Base-by-base conservation (phyloP, 2,888 invertebrate genomes). In the Didymodactylos carnosus region DNA sequence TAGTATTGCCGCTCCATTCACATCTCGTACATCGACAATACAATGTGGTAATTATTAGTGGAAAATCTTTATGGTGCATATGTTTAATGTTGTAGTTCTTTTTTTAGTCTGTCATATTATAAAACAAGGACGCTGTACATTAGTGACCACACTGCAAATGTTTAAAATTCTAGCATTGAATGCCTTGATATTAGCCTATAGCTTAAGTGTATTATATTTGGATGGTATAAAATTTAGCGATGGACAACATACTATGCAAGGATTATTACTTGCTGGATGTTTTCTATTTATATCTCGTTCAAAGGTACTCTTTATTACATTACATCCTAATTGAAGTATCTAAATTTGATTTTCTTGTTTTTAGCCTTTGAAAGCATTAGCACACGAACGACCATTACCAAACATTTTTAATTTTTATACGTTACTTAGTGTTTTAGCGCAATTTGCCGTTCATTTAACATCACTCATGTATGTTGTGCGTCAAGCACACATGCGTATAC, bases 61-160 rank as follows among this genome's bases (percentile, higher is more conserved):
- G n/a, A n/a, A n/a, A n/a, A n/a, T n/a, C n/a, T n/a, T n/a, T n/a
- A n/a, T n/a, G n/a, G n/a, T n/a, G n/a, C n/a, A n/a, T n/a, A n/a
- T n/a, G n/a, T n/a, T n/a, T n/a, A n/a, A n/a, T n/a, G n/a, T n/a
- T n/a, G n/a, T n/a, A n/a, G n/a, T n/a, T n/a, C n/a, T n/a, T 77
- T 43, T 86, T n/a, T 73, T 86, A 94, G 95, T 98, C 80, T 97
- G 94, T 81, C 94, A 98, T 85, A 92, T 99, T 77, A 95, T 99
- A 80, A 98, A 98, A 83, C 98, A 99, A 86, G 98, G 98, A 1
- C 89, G 98, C 29, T 99, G 98, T 83, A 99, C 98, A 0, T 86
- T 99, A 76, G 98, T 99, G 27, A 99, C 98, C 0, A 99, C 98
- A 0, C 86, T 99, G 76, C 98, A 99, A 84, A 99, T 99, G 98